Evolutionary conservation across 2,113 vertebrate genomes (phyloP).

Genomic region (Saimiri boliviensis): DNA sequence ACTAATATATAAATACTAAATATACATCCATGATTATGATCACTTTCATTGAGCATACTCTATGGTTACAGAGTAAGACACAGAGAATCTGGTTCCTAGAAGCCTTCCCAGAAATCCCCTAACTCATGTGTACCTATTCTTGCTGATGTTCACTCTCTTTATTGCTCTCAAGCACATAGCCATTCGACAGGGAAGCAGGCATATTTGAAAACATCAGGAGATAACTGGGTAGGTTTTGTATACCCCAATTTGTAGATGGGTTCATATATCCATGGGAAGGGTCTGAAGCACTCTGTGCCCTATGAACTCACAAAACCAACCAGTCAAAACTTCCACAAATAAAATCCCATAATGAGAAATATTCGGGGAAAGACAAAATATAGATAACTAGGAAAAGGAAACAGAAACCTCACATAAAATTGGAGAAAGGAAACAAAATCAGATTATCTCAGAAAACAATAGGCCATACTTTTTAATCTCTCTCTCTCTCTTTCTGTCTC

Average conservation of each 20-base stretch:
- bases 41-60: neutral
- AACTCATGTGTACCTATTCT: neutral
- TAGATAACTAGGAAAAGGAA: neutral
- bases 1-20: neutral
- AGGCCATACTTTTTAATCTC: neutral
- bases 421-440: neutral
- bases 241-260: neutral
- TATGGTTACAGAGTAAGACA: neutral
- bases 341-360: neutral
- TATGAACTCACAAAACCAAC: constrained; percentile 31
- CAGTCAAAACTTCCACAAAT: constrained; percentile 16
- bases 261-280: neutral
- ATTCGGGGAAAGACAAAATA: neutral
- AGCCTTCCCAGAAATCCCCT: neutral
- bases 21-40: constrained; percentile 2
- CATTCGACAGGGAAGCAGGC: neutral
- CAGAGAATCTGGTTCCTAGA: neutral
- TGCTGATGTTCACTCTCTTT: neutral
- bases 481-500: neutral
- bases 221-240: neutral
- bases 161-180: neutral
- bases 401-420: constrained; percentile 1
- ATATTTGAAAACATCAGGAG: constrained; percentile 26
- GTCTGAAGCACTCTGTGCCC: neutral
- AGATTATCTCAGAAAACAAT: neutral